Conservation (phyloP, 92 coral and sea anemone genomes). For the Parazoanthus swiftii region DNA sequence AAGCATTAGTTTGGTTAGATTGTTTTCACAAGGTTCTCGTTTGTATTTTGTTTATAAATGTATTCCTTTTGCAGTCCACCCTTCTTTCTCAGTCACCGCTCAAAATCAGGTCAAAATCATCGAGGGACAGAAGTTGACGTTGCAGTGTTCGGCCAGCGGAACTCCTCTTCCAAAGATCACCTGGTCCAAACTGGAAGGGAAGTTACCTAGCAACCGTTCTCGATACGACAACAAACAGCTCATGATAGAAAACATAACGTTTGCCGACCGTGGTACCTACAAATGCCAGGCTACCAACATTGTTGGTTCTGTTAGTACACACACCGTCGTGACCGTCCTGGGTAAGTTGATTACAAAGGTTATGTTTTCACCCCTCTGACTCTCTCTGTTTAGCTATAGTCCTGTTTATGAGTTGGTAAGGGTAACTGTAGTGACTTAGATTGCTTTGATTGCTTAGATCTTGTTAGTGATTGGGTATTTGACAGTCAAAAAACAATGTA, state of each 20-base stretch:
- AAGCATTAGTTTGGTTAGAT: background rate
- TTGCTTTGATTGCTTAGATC: no score
- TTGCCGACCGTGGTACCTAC: slow-evolving; percentile 8
- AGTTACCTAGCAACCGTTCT: background rate
- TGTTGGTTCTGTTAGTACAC: slow-evolving; percentile 10
- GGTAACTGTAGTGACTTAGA: no score
- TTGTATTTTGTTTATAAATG: no score
- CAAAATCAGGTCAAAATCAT: background rate
- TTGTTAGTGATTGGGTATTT: no score
- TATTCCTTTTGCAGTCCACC: background rate
- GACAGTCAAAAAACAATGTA: no score
- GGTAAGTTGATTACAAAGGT: background rate
- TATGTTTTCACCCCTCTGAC: no score
- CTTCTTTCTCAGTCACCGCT: background rate
- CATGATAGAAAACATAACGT: background rate
- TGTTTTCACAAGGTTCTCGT: background rate
- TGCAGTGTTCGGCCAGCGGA: slow-evolving; percentile 9
- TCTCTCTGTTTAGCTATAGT: no score
- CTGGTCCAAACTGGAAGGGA: slow-evolving; percentile 12
- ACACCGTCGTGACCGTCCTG: background rate
- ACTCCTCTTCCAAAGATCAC: slow-evolving; percentile 5
- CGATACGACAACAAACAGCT: background rate
- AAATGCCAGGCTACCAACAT: background rate
- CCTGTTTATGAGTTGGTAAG: no score
- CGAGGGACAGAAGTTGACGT: background rate